Percentiles rank a stretch among this genome's conserved stretches.
These are phyloP conservation scores for Anthoptus insignis DNA, from an alignment of 2,888 invertebrate species.

Conservation along the genomic window DNA sequence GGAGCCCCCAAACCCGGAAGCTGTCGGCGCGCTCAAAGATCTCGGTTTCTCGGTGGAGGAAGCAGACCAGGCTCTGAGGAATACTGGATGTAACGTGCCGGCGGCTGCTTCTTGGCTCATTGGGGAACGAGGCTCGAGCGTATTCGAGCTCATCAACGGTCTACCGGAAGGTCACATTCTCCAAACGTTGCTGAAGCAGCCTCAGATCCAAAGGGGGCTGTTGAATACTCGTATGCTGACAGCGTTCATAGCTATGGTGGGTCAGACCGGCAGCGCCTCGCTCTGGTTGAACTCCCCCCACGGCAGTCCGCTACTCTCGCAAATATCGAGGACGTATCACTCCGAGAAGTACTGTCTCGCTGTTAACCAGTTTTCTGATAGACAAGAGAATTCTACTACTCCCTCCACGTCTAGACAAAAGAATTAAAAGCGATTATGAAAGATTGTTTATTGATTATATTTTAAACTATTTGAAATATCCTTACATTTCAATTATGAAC, in stretches of 20 bases:
- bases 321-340: constrained; percentile 81
- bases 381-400: constrained; percentile 49
- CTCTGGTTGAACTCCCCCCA: constrained; percentile 81
- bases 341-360: constrained; percentile 82
- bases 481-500: too few species aligned
- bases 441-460: too few species aligned
- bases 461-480: too few species aligned
- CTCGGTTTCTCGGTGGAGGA: constrained; percentile 70
- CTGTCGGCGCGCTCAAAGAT: constrained; percentile 65
- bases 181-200: constrained; percentile 74
- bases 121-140: constrained; percentile 77
- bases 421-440: too few species aligned
- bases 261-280: constrained; percentile 75
- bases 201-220: constrained; percentile 77
- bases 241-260: constrained; percentile 81
- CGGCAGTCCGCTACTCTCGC: constrained; percentile 76
- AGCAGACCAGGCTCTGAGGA: constrained; percentile 68
- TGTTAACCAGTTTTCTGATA: constrained; percentile 79
- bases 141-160: constrained; percentile 76
- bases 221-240: constrained; percentile 79
- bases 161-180: constrained; percentile 75
- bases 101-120: constrained; percentile 79
- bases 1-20: constrained; percentile 68
- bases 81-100: constrained; percentile 75
- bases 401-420: constrained; percentile 73